Conservation (phyloP, 2,113 vertebrate genomes). For the Silurus meridionalis region DNA sequence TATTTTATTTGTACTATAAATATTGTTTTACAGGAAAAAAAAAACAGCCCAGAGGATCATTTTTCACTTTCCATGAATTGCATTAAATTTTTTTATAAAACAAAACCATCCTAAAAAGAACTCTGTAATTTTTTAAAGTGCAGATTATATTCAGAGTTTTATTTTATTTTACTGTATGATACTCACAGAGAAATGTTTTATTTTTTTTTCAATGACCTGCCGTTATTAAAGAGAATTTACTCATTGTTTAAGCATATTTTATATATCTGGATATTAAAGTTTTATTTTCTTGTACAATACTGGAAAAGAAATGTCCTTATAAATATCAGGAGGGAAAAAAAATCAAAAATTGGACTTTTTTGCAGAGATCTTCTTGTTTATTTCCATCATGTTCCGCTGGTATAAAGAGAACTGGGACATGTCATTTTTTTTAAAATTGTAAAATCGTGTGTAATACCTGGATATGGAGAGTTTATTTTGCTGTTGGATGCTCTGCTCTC, state of each 20-base stretch:
- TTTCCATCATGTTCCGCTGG: constrained; percentile 51
- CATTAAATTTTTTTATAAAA: background rate
- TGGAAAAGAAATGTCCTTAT: constrained; percentile 57
- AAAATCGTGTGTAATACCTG: constrained; percentile 51
- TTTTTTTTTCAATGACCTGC: background rate
- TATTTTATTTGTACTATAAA: background rate
- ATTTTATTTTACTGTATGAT: background rate
- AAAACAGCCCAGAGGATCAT: background rate
- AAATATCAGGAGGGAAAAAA: constrained; percentile 53
- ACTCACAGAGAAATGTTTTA: background rate
- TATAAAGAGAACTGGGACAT: constrained; percentile 53
- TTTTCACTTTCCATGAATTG: background rate
- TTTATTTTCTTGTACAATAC: constrained; percentile 65
- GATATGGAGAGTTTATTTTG: constrained; percentile 50
- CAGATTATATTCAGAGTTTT: background rate
- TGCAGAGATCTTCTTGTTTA: background rate
- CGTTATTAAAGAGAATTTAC: background rate
- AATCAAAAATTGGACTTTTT: constrained; percentile 48
- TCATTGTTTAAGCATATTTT: background rate
- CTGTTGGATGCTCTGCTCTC: background rate
- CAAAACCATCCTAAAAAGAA: background rate
- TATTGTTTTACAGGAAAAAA: background rate
- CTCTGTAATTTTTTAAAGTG: background rate
- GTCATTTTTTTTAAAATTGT: constrained; percentile 40
- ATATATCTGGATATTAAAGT: background rate